phyloP scores from a whole-genome alignment of 2,797 vertebrate genomes.

The Myotis findleyi region DNA sequence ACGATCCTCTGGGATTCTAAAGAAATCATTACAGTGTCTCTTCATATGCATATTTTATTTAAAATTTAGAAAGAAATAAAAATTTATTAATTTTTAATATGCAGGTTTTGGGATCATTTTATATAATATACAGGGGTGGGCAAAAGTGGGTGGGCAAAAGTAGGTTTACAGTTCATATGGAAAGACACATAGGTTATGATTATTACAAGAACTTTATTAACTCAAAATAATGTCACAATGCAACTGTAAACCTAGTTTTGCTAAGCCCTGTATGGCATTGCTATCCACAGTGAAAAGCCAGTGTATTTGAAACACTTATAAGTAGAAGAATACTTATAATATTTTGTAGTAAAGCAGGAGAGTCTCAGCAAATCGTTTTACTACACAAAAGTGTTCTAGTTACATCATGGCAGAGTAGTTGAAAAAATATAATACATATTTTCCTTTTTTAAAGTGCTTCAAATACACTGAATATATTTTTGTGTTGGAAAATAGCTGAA shows the following conservation, averaged over 20 bases:
- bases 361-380: background rate
- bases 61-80: background rate
- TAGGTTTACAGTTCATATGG: background rate
- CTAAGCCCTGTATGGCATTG: background rate
- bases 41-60: background rate
- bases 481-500: background rate
- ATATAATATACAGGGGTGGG: background rate
- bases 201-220: background rate
- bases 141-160: background rate
- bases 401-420: background rate
- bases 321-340: background rate
- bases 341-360: background rate
- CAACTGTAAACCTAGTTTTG: background rate
- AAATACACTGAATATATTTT: conserved; percentile 5
- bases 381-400: background rate
- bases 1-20: background rate
- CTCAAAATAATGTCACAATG: background rate
- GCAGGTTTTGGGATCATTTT: background rate
- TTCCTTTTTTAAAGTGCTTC: background rate
- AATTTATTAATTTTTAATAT: background rate
- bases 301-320: background rate
- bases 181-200: background rate
- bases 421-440: background rate
- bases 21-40: background rate
- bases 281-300: background rate